Evolutionary conservation across 2,888 invertebrate genomes (phyloP), one percentile per base, ranked within the genome.

Genomic region (Metacarcinus magister): DNA sequence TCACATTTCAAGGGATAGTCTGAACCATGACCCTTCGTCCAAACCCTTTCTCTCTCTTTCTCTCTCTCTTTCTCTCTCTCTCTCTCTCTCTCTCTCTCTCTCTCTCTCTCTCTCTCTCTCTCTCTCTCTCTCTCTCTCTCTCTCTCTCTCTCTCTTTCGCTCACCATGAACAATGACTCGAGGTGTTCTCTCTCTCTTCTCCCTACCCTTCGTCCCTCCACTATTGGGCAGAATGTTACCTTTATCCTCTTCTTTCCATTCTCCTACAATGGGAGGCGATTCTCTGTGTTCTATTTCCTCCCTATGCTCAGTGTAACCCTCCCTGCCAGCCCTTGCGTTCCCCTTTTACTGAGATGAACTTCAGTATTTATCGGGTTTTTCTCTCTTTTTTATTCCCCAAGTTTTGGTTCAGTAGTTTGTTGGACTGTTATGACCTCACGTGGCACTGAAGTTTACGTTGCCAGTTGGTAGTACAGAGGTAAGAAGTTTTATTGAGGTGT

Each of bases 181-280:
- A 39, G 39, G 39, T 39, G 39, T 39, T 75, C 75, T 75, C 75
- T 75, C 75, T 75, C 75, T 75, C 75, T 75, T 75, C 75, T 75
- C 75, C 28, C 75, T 28, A n/a, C 28, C 75, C 28, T 28, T 75
- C 75, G 23, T 28, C n/a, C n/a, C 75, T 75, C 75, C 75, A 75
- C 75, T 75, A 75, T 75, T 28, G 28, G 75, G 75, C 28, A 28
- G n/a, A 54, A 54, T 75, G n/a, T 75, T 75, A 28, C 75, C 75
- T 75, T 75, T 75, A 75, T 75, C 75, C 75, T 75, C 75, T 75
- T 75, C 75, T 75, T 75, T 75, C 75, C 28, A 28, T 75, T 75
- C 28, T 75, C n/a, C 75, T 75, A 75, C 75, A 75, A 75, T 75
- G 75, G 75, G 75, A 75, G 10, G 75, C 28, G 75, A 75, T 28